These are phyloP conservation scores for Sphaerophoria rueppellii DNA, from an alignment of 2,888 invertebrate genomes.

Conservation along the genomic window DNA sequence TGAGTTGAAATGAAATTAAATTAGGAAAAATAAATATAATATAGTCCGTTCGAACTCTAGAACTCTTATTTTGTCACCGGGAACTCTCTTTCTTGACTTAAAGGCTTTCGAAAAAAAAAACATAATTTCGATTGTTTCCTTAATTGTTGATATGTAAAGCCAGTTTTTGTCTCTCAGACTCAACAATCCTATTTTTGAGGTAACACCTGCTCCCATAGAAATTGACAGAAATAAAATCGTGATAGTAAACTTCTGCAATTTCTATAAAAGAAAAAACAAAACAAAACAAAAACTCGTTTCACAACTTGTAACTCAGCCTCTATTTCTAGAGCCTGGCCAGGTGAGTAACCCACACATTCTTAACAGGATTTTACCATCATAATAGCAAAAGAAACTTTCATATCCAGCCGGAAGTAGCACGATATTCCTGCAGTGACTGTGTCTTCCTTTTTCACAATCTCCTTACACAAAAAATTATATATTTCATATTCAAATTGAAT, in stretches of 20 bases:
- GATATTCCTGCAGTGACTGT: constrained; percentile 1
- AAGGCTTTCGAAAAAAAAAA: too few relatives aligned
- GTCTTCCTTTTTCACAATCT: constrained; percentile 5
- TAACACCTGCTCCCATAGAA: too few relatives aligned
- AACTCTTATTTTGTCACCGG: too few relatives aligned
- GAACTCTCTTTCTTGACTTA: too few relatives aligned
- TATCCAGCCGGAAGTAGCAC: constrained; percentile 14
- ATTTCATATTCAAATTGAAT: constrained; percentile 73
- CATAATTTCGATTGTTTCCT: too few relatives aligned
- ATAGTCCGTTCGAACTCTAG: too few relatives aligned
- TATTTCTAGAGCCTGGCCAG: neutral
- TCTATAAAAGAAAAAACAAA: neutral
- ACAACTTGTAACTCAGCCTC: constrained; percentile 1
- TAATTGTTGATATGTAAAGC: too few relatives aligned
- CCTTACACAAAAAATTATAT: constrained; percentile 32
- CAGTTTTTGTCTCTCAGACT: too few relatives aligned
- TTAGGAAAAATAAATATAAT: too few relatives aligned
- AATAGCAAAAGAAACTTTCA: neutral
- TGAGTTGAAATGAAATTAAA: too few relatives aligned
- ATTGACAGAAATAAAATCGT: neutral
- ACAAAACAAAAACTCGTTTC: neutral
- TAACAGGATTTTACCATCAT: neutral
- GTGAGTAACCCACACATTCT: neutral
- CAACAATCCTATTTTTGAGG: too few relatives aligned
- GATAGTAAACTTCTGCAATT: constrained; percentile 1